These are phyloP conservation scores for Temnothorax ravouxi DNA, from an alignment of 2,888 invertebrate species.

Conservation along the genomic window DNA sequence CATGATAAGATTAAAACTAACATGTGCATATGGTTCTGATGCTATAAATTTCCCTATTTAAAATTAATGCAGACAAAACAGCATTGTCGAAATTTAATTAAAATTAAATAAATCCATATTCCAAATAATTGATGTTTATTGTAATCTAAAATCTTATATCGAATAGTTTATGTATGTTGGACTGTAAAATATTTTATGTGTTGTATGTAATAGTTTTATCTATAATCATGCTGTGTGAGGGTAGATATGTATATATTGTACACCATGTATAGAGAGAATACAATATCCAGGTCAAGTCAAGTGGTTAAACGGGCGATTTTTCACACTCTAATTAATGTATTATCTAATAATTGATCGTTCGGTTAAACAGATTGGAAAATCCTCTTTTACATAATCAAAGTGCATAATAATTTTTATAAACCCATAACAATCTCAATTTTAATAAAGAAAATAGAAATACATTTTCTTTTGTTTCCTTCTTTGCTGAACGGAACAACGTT, in stretches of 20 bases:
- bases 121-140: conserved; percentile 14
- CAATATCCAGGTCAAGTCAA: conserved; percentile 60
- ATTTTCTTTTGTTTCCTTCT: not conserved
- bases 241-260: conserved; percentile 49
- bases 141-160: not conserved
- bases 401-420: conserved; percentile 40
- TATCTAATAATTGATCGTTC: conserved; percentile 41
- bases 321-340: conserved; percentile 51
- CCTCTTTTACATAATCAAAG: conserved; percentile 34
- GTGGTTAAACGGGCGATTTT: conserved; percentile 57
- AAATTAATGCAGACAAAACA: conserved; percentile 22
- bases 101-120: conserved; percentile 23
- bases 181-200: not conserved
- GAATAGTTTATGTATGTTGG: not conserved
- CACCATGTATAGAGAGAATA: conserved; percentile 50
- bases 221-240: conserved; percentile 65
- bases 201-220: conserved; percentile 5
- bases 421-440: conserved; percentile 6
- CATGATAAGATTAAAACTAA: conserved; percentile 6
- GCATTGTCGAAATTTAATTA: conserved; percentile 16
- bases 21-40: not conserved
- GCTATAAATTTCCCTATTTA: not conserved
- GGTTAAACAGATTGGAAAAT: conserved; percentile 53
- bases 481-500: not conserved
- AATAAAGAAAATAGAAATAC: conserved; percentile 1